Evolutionary conservation across 2,888 invertebrate species (phyloP).

Genomic region (Drosophila mimetica): DNA sequence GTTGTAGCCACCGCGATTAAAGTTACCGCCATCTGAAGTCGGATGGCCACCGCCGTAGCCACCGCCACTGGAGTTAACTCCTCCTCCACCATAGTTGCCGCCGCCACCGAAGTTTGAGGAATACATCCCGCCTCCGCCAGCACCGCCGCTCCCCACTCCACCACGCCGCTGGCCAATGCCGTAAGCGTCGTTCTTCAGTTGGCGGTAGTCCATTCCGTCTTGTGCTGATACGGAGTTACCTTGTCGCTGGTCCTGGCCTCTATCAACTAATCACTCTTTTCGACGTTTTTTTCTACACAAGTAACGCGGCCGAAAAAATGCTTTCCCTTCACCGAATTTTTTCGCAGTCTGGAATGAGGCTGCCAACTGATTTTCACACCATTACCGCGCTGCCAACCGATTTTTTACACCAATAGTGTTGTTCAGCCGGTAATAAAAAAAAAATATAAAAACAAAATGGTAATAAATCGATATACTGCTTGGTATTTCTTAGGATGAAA

Average conservation of each 20-base stretch:
- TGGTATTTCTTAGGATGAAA: too few relatives aligned
- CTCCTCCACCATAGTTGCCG: constrained; percentile 13
- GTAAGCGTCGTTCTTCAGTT: constrained; percentile 52
- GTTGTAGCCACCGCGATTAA: constrained; percentile 24
- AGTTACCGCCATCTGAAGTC: constrained; percentile 18
- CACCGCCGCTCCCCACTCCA: constrained; percentile 20
- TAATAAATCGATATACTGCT: too few relatives aligned
- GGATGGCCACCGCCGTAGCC: constrained; percentile 12
- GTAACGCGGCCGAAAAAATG: constrained; percentile 2
- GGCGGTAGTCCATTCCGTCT: constrained; percentile 54
- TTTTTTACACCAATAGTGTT: too few relatives aligned
- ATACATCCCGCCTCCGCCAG: constrained; percentile 33
- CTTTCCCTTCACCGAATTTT: constrained; percentile 12
- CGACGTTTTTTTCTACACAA: background rate
- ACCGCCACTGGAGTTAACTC: constrained; percentile 26
- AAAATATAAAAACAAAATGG: too few relatives aligned
- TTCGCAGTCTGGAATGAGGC: constrained; percentile 15
- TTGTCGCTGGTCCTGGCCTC: background rate
- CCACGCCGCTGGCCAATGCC: constrained; percentile 62
- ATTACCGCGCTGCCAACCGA: too few relatives aligned
- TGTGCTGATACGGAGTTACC: constrained; percentile 6
- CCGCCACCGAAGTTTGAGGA: constrained; percentile 52
- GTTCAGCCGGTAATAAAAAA: too few relatives aligned
- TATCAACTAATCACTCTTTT: background rate
- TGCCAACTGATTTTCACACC: too few relatives aligned